Percentiles rank a stretch among this genome's conserved stretches.
phyloP scores from a whole-genome alignment of 92 coral and sea anemone species.

The Umimayanthus kanabou region DNA sequence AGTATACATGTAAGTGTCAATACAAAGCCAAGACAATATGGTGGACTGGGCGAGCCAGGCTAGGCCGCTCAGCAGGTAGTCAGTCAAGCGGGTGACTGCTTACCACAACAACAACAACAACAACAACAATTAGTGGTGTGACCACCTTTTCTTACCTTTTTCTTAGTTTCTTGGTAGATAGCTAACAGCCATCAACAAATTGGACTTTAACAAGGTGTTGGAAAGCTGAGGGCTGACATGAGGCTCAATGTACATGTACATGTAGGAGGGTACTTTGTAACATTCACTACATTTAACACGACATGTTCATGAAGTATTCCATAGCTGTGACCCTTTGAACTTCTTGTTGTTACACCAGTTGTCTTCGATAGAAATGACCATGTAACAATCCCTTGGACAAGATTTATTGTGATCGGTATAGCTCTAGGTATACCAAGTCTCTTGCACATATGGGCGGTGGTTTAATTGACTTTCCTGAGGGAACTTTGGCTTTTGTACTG shows the following conservation, averaged over 20 bases:
- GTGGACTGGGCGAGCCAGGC: too few relatives aligned
- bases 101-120: too few relatives aligned
- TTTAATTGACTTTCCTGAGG: constrained; percentile 16
- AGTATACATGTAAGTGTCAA: too few relatives aligned
- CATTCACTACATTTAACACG: constrained; percentile 36
- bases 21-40: too few relatives aligned
- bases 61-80: too few relatives aligned
- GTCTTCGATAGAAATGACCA: constrained; percentile 41
- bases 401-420: constrained; percentile 31
- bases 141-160: neutral
- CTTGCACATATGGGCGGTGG: neutral
- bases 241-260: too few relatives aligned
- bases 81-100: too few relatives aligned
- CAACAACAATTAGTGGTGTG: neutral
- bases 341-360: constrained; percentile 47
- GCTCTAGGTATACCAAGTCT: constrained; percentile 25
- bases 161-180: neutral
- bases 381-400: constrained; percentile 39
- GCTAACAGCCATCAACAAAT: neutral
- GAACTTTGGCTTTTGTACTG: constrained; percentile 14
- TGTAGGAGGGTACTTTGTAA: constrained; percentile 14
- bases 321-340: constrained; percentile 41
- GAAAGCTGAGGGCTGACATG: neutral
- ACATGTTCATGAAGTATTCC: constrained; percentile 30
- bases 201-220: neutral